Evolutionary conservation across 1,140 invertebrate species (phyloP), one percentile per base, ranked within the genome.

Genomic region (Tetranychus cinnabarinus): DNA sequence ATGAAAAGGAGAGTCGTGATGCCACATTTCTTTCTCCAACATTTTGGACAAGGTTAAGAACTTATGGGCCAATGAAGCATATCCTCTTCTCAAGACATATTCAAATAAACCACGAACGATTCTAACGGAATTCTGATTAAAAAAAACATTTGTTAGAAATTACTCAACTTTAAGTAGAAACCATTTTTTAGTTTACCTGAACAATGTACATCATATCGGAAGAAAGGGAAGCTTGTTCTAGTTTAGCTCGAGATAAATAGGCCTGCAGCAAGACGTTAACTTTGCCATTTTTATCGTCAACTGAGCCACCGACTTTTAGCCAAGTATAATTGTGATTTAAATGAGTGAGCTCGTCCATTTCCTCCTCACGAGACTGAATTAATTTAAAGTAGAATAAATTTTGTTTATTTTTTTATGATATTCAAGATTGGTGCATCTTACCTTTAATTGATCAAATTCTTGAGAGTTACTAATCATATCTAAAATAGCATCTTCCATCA

Each of bases 401-500:
- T 23, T 23, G 23, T 23, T 23, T 23, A 23, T 23, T 23, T 23
- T 46, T 45, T 45, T 59, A 7, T 13, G 33, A 6, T 1, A 59
- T 7, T 59, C 12, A 59, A 13, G 15, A 52, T 54, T 5, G 35
- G 48, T 55, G 36, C 52, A 31, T 57, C 31, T 55, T 71, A 88
- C 86, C 75, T 97, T 97, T 0, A 99, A 77, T 69, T 98, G 92
- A 67, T 90, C 79, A 74, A 98, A 99, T 75, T 98, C 95, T 64
- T 88, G 83, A 2, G 92, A 82, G 62, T 82, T 79, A 2, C 90
- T 88, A 42, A 99, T 81, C 78, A 98, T 82, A 62, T 78, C 78
- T 8, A 98, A 73, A 47, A 97, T 83, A 65, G 89, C 84, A 3
- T 81, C 79, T 65, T 95, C 87, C 35, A 79, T 82, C 87, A 97